A percentile compares a stretch with the other conserved stretches of the same genome.
These are phyloP conservation scores for Octodon degus DNA, from an alignment of 2,113 vertebrate species.

Conservation along the genomic window DNA sequence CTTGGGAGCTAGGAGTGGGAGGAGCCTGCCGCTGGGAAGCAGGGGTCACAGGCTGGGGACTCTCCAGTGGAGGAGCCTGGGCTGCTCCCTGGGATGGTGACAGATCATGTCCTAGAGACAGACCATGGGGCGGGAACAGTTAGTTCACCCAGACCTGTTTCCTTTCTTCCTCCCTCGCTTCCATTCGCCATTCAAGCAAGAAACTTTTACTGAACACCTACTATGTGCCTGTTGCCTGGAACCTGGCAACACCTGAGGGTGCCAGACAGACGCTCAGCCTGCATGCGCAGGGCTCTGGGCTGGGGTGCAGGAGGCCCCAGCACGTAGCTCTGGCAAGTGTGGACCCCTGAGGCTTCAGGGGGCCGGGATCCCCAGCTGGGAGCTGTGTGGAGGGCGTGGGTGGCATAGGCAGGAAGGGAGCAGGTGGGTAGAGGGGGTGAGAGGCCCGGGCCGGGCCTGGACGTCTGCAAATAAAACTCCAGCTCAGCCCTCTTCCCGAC, in stretches of 20 bases:
- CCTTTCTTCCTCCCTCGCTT: too few relatives aligned
- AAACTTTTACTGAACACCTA: background rate
- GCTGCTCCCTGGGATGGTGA: background rate
- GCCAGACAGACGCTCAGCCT: background rate
- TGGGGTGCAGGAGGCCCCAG: background rate
- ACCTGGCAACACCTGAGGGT: background rate
- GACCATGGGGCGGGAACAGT: accelerated
- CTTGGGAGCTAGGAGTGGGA: background rate
- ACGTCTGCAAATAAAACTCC: conserved; percentile 59
- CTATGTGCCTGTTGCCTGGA: background rate
- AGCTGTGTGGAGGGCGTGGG: background rate
- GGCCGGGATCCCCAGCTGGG: background rate
- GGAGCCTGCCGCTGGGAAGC: background rate
- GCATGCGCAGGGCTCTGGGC: accelerated
- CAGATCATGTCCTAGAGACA: accelerated
- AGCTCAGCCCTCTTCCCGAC: conserved; percentile 48
- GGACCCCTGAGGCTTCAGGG: accelerated
- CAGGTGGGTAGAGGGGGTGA: background rate
- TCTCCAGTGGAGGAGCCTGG: background rate
- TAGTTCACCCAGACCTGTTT: background rate
- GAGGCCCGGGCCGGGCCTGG: background rate
- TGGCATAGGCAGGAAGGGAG: background rate
- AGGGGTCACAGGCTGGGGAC: accelerated
- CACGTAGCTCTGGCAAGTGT: background rate
- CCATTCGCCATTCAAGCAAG: background rate